Conservation (phyloP, 2,113 vertebrate species). For the Chlamydotis undulata region DNA sequence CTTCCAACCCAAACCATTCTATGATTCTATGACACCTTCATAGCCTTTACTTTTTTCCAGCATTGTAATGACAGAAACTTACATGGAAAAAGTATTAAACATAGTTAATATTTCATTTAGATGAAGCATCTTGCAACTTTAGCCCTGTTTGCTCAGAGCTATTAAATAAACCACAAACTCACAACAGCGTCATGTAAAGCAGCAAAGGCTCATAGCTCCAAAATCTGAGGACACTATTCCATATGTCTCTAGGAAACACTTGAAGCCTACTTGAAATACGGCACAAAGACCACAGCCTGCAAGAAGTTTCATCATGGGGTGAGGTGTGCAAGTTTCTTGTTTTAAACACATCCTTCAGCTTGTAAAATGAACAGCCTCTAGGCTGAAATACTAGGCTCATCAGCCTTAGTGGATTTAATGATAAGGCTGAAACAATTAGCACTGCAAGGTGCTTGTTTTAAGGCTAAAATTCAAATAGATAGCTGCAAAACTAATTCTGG, state of each 20-base stretch:
- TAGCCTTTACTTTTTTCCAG: background rate
- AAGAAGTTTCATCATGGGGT: rapidly evolving
- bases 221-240: rapidly evolving
- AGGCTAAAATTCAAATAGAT: background rate
- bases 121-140: background rate
- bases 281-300: background rate
- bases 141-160: background rate
- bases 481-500: background rate
- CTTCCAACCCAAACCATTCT: no score
- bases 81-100: background rate
- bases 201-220: background rate
- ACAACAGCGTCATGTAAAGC: rapidly evolving
- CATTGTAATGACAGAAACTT: background rate
- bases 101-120: background rate
- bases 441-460: background rate
- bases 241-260: rapidly evolving
- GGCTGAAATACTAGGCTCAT: background rate
- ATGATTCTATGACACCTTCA: no score
- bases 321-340: rapidly evolving
- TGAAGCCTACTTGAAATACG: rapidly evolving
- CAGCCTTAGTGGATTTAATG: background rate
- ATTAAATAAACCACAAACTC: background rate
- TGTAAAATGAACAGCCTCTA: background rate
- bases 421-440: background rate
- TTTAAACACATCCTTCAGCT: background rate